Conservation (phyloP, 2,113 vertebrate species). For the Apodemus speciosus region DNA sequence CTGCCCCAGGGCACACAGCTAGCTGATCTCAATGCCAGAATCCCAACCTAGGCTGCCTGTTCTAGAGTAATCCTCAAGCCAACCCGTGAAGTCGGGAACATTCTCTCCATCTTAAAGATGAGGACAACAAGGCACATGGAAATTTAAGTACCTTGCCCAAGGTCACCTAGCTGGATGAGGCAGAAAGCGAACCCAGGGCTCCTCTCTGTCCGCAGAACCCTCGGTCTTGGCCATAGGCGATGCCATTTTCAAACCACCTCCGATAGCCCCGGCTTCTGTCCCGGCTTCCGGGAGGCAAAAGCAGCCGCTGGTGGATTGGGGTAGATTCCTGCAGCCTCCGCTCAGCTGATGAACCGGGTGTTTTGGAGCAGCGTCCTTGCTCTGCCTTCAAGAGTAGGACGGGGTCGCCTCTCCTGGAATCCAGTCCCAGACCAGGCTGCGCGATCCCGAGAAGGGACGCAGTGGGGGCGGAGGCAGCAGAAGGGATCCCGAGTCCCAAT, state of each 20-base stretch:
- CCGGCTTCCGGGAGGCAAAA: conserved; percentile 35
- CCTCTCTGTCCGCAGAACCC: conserved; percentile 71
- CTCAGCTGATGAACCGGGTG: conserved; percentile 20
- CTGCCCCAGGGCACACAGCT: conserved; percentile 64
- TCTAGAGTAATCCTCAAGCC: not conserved
- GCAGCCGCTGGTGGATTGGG: conserved; percentile 23
- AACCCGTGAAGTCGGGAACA: conserved; percentile 18
- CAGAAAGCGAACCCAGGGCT: conserved; percentile 73
- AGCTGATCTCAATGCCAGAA: conserved; percentile 27
- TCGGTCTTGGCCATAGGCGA: conserved; percentile 60
- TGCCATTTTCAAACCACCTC: conserved; percentile 61
- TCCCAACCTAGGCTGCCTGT: conserved; percentile 27
- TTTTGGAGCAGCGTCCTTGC: conserved; percentile 36
- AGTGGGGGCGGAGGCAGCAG: conserved; percentile 49
- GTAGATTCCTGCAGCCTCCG: conserved; percentile 35
- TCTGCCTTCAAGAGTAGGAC: conserved; percentile 14
- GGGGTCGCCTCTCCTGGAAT: conserved; percentile 20
- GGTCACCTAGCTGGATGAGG: conserved; percentile 75
- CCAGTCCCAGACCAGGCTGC: not conserved
- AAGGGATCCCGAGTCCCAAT: conserved; percentile 30
- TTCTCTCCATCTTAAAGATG: conserved; percentile 74
- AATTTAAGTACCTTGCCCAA: conserved; percentile 72
- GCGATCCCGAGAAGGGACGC: not conserved
- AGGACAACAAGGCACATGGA: conserved; percentile 64
- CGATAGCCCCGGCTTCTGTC: conserved; percentile 51